Base-by-base conservation (phyloP, 1,140 invertebrate species). In the Zaprionus inermis region DNA sequence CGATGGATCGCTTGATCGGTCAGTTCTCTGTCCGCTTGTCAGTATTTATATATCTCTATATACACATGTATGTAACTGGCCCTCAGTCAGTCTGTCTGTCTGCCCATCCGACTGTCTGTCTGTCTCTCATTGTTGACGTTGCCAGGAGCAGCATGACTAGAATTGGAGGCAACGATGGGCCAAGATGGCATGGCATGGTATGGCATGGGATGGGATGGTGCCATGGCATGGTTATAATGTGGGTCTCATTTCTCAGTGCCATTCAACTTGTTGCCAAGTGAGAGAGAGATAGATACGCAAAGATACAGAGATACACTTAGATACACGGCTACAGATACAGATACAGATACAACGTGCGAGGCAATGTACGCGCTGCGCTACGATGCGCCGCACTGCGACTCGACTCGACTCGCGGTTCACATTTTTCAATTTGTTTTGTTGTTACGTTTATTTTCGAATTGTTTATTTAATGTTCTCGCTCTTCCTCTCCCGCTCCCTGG, bases 221-320 rank as follows among this genome's bases (percentile, higher is more conserved):
- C 6, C 38, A 52, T 49, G 24, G 55, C 52, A 44, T 63, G 67
- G 58, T 41, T 54, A 51, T 55, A 51, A 24, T 46, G 18, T 63
- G 60, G 44, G 60, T 22, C 64, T 22, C 60, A 52, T 54, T 30
- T 22, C 22, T 28, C 46, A 58, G 66, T 68, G 71, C 52, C 78
- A 79, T 83, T 83, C 80, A 83, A 83, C 81, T 83, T 83, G 76
- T 83, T 83, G 81, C 81, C 81, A 83, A 83, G 81, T 83, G 51
- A 75, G 71, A 76, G 65, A 78, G 65, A 44, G 61, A 54, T 30
- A 73, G 64, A 60, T 55, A 60, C 56, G 73, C 56, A 60, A 46
- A 68, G 56, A 61, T 49, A 65, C 20, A 65, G 1, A 28, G 71
- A 76, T 68, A 78, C 71, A 44, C 66, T 54, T 36, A 78, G 64